Evolutionary conservation across 2,888 invertebrate species (phyloP).

Genomic region (Cordylochernes scorpioides): DNA sequence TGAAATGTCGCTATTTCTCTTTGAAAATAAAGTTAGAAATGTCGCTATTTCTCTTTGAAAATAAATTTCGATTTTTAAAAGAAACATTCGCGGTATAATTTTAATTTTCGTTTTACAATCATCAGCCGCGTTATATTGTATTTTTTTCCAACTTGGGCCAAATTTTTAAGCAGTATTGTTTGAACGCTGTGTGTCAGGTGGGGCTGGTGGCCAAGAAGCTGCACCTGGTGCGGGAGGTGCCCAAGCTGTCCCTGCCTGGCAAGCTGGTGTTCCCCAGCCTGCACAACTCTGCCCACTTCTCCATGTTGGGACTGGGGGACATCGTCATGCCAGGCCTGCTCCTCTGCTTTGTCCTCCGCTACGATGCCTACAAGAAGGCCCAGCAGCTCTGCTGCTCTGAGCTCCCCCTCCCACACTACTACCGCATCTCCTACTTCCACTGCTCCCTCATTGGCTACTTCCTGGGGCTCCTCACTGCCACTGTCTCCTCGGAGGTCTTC

Average conservation of each 20-base stretch:
- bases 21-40: too few relatives aligned
- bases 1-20: background rate
- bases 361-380: slow-evolving; percentile 86
- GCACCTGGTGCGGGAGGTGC: slow-evolving; percentile 69
- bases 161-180: background rate
- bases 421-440: slow-evolving; percentile 50
- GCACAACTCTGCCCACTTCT: slow-evolving; percentile 85
- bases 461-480: slow-evolving; percentile 73
- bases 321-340: slow-evolving; percentile 76
- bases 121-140: background rate
- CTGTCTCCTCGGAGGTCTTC: slow-evolving; percentile 88
- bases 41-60: too few relatives aligned
- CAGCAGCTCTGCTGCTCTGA: slow-evolving; percentile 39
- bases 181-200: slow-evolving; percentile 27
- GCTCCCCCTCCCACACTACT: slow-evolving; percentile 28
- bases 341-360: slow-evolving; percentile 80
- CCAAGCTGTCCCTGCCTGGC: slow-evolving; percentile 79
- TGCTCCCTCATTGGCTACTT: slow-evolving; percentile 93
- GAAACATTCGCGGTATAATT: too few relatives aligned
- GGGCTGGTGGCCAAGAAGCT: slow-evolving; percentile 74
- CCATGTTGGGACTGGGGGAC: slow-evolving; percentile 54
- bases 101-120: too few relatives aligned
- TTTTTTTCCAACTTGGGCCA: background rate
- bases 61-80: too few relatives aligned
- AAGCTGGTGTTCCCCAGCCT: slow-evolving; percentile 90